Percentiles rank a stretch among this genome's conserved stretches.
Evolutionary conservation across 2,888 invertebrate species (phyloP).

Genomic region (Isoperla grammatica): DNA sequence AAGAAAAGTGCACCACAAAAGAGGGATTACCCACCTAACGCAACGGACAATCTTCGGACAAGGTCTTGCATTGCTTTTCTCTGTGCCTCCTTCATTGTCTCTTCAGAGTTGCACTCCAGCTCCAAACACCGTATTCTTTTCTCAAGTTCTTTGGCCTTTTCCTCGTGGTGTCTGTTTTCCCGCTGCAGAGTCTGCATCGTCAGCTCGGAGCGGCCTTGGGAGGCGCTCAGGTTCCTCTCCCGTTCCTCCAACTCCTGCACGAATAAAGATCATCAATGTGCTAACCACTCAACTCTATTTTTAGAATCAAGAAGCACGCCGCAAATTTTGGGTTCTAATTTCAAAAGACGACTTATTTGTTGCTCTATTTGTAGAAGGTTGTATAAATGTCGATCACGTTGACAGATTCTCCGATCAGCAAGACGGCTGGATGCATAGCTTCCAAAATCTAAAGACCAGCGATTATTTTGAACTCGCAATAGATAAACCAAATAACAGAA

Average conservation of each 20-base stretch:
- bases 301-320: too few species aligned
- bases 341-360: too few species aligned
- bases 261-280: not conserved
- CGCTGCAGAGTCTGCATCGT: slow-evolving; percentile 68
- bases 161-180: slow-evolving; percentile 66
- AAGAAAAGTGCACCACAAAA: too few species aligned
- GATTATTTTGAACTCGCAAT: too few species aligned
- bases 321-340: too few species aligned
- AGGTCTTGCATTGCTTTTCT: slow-evolving; percentile 60
- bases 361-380: too few species aligned
- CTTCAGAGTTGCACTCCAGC: slow-evolving; percentile 63
- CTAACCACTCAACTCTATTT: too few species aligned
- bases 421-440: too few species aligned
- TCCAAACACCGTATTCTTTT: slow-evolving; percentile 65
- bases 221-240: slow-evolving; percentile 61
- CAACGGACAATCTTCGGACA: slow-evolving; percentile 62
- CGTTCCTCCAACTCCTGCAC: slow-evolving; percentile 67
- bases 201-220: slow-evolving; percentile 60
- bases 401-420: too few species aligned
- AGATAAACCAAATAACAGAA: too few species aligned
- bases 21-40: slow-evolving; percentile 53
- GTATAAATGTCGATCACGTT: too few species aligned
- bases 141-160: slow-evolving; percentile 69
- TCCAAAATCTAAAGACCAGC: too few species aligned
- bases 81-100: slow-evolving; percentile 64